Base-by-base conservation (phyloP, 1,140 invertebrate species). In the Stratiolaelaps scimitus region DNA sequence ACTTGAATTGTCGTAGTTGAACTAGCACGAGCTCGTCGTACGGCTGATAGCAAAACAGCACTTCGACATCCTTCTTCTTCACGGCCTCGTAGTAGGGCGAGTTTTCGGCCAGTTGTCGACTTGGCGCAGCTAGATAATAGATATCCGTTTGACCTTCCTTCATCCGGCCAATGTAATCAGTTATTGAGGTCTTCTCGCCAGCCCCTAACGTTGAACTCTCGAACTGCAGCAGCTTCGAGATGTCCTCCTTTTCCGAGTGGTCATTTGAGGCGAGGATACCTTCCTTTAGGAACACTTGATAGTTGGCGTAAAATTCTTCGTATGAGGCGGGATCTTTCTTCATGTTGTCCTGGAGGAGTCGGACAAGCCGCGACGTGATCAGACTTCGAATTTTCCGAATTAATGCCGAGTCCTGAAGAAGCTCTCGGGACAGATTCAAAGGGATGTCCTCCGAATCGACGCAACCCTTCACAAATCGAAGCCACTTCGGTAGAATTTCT, bases 401-500 rank as follows among this genome's bases (percentile, higher is more conserved):
- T 1, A 97, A 79, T 28, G 83, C 81, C 75, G 88, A 92, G 72
- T 96, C 93, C 77, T 98, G 94, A 17, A 98, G 78, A 45, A 98
- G 78, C 77, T 98, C 94, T 74, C 94, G 80, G 72, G 91, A 95
- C 46, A 98, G 80, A 82, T 98, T 97, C 20, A 98, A 79, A 10
- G 93, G 94, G 80, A 98, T 96, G 74, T 98, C 93, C 80, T 97
- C 93, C 6, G 89, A 94, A 78, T 97, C 93, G 7, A 97, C 89
- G 28, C 66, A 75, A 85, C 86, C 88, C 85, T 89, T 94, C 1
- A 95, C 77, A 77, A 96, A 97, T 71, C 92, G 77, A 53, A 96
- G 77, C 90, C 91, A 97, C 74, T 92, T 91, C 0, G 92, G 92
- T 68, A 97, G 76, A 68, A 97, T 83, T 67, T 92, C 90, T 0